These are phyloP conservation scores for Sparus aurata DNA, from an alignment of 2,797 vertebrate species.

Conservation along the genomic window DNA sequence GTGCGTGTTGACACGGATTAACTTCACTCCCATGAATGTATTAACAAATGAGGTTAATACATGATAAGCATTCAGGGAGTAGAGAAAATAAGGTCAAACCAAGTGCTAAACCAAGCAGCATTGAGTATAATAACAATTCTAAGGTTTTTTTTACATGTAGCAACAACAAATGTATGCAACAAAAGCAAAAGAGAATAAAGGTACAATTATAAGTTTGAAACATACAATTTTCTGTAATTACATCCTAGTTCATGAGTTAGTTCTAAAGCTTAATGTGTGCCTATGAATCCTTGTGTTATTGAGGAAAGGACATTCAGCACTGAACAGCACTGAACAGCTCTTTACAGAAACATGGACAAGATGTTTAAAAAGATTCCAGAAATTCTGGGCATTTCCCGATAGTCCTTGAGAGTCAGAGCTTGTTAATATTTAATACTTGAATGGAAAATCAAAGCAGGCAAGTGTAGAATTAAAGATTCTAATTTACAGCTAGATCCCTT, in stretches of 20 bases:
- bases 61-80: conserved; percentile 69
- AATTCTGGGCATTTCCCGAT: neutral
- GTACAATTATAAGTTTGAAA: neutral
- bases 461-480: neutral
- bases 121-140: neutral
- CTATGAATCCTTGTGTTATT: neutral
- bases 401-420: neutral
- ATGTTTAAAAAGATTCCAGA: neutral
- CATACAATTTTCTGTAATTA: neutral
- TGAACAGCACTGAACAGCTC: neutral
- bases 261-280: neutral
- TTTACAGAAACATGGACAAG: neutral
- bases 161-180: neutral
- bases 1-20: conserved; percentile 69
- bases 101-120: conserved; percentile 25
- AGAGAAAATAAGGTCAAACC: conserved; percentile 62
- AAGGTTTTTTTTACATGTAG: conserved; percentile 35
- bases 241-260: neutral
- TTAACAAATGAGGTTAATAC: conserved; percentile 82
- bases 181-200: neutral
- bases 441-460: neutral
- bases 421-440: conserved; percentile 3
- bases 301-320: neutral
- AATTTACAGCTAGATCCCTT: neutral
- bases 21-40: conserved; percentile 55